Percentiles rank a stretch among this genome's conserved stretches.
These are phyloP conservation scores for Chaetops frenatus DNA, from an alignment of 2,113 vertebrate species.

Conservation along the genomic window DNA sequence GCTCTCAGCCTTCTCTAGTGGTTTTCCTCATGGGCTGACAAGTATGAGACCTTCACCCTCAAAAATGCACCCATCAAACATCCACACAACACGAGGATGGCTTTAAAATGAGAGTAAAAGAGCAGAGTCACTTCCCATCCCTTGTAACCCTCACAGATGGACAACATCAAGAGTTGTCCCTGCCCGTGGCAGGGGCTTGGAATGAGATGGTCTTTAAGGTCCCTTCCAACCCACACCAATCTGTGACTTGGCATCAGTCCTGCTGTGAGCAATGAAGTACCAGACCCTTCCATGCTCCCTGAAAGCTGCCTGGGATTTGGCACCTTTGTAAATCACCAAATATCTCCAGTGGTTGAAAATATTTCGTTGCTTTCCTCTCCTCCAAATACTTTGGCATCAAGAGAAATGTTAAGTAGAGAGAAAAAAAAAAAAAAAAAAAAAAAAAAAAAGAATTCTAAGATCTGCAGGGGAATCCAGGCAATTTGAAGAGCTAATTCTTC, in stretches of 20 bases:
- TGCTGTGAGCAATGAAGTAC: background rate
- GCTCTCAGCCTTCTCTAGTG: background rate
- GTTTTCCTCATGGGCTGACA: background rate
- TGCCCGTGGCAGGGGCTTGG: background rate
- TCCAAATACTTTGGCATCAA: background rate
- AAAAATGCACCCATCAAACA: background rate
- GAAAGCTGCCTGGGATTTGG: background rate
- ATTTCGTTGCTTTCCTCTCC: background rate
- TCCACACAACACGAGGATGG: fast-evolving
- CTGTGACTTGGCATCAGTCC: background rate
- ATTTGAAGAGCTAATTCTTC: background rate
- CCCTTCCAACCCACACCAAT: background rate
- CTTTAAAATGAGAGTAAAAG: background rate
- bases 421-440: fast-evolving
- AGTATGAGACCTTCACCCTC: background rate
- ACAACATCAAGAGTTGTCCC: fast-evolving
- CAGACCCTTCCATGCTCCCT: background rate
- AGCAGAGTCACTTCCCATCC: background rate
- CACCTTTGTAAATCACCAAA: background rate
- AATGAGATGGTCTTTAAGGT: background rate
- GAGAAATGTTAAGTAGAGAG: background rate
- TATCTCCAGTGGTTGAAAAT: background rate
- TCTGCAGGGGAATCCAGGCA: background rate
- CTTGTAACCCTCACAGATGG: background rate
- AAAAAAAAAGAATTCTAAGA: background rate